A percentile compares a stretch with the other conserved stretches of the same genome.
Evolutionary conservation across 2,888 invertebrate species (phyloP).

Genomic region (Tinea semifulvella): DNA sequence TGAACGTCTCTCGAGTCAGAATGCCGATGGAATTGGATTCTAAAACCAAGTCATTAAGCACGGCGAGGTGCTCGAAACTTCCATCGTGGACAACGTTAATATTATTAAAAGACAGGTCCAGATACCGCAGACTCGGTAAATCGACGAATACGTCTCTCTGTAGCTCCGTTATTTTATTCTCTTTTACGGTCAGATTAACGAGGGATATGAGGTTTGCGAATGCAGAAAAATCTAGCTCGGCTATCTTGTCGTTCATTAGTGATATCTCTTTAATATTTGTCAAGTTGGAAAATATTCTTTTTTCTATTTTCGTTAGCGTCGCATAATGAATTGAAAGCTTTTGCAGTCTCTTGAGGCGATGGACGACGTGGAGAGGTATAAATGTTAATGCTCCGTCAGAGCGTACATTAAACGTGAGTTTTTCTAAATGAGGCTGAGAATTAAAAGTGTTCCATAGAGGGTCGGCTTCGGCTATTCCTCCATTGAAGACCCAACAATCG

Average conservation of each 20-base stretch:
- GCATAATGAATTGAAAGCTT: slow-evolving; percentile 77
- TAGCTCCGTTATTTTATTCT: slow-evolving; percentile 80
- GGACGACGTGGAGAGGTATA: slow-evolving; percentile 74
- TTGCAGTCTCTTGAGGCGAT: slow-evolving; percentile 71
- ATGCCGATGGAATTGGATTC: slow-evolving; percentile 79
- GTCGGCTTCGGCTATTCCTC: slow-evolving; percentile 72
- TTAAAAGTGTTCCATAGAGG: slow-evolving; percentile 77
- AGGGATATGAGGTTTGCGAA: slow-evolving; percentile 78
- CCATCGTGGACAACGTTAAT: slow-evolving; percentile 86
- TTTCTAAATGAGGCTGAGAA: slow-evolving; percentile 74
- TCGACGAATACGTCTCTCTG: slow-evolving; percentile 79
- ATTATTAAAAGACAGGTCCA: slow-evolving; percentile 87
- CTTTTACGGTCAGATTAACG: slow-evolving; percentile 76
- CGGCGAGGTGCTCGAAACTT: slow-evolving; percentile 77
- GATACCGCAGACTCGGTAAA: slow-evolving; percentile 74
- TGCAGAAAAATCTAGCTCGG: slow-evolving; percentile 72
- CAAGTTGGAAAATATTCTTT: slow-evolving; percentile 79
- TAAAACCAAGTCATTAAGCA: slow-evolving; percentile 81
- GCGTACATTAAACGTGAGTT: slow-evolving; percentile 75
- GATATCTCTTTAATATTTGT: slow-evolving; percentile 75
- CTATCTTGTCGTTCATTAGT: slow-evolving; percentile 76
- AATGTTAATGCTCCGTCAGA: slow-evolving; percentile 74
- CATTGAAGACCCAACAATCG: slow-evolving; percentile 81
- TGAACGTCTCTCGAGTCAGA: slow-evolving; percentile 79
- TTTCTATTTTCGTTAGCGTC: slow-evolving; percentile 73